These are phyloP conservation scores for Osedax fenrisi DNA, from an alignment of 2,888 invertebrate species.

Conservation along the genomic window DNA sequence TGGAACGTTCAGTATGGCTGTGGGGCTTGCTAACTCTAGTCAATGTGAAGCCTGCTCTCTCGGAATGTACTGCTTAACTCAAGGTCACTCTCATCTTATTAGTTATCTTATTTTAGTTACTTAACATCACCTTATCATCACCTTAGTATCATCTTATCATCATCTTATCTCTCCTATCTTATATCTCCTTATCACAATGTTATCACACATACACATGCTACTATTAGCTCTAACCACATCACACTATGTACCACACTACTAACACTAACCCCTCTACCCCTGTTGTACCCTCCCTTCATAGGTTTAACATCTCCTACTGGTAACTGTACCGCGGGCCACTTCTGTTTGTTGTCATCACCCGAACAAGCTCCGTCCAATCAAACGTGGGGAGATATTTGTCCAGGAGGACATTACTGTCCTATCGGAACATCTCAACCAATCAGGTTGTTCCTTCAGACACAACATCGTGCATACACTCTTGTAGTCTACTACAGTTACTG, in stretches of 20 bases:
- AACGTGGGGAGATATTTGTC: constrained; percentile 43
- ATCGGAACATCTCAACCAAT: constrained; percentile 41
- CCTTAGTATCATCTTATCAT: too few relatives aligned
- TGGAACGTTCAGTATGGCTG: constrained; percentile 43
- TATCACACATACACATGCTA: too few relatives aligned
- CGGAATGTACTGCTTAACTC: constrained; percentile 42
- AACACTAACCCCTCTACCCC: too few relatives aligned
- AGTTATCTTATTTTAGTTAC: too few relatives aligned
- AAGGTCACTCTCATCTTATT: constrained; percentile 41
- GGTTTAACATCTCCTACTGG: constrained; percentile 41
- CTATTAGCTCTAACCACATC: too few relatives aligned
- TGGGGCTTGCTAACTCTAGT: constrained; percentile 42
- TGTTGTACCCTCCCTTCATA: too few relatives aligned
- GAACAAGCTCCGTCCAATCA: constrained; percentile 38
- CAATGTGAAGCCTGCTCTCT: constrained; percentile 43
- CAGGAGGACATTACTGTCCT: constrained; percentile 44
- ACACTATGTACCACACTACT: too few relatives aligned
- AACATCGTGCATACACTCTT: constrained; percentile 37
- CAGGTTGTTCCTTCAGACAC: constrained; percentile 43
- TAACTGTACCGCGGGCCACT: constrained; percentile 42
- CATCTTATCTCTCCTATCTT: too few relatives aligned
- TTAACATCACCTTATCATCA: too few relatives aligned
- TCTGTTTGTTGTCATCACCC: constrained; percentile 42
- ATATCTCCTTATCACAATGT: too few relatives aligned
- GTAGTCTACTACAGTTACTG: background rate